Evolutionary conservation across 2,888 invertebrate species (phyloP), one percentile per base, ranked within the genome.

Genomic region (Drosophila nigricruria): DNA sequence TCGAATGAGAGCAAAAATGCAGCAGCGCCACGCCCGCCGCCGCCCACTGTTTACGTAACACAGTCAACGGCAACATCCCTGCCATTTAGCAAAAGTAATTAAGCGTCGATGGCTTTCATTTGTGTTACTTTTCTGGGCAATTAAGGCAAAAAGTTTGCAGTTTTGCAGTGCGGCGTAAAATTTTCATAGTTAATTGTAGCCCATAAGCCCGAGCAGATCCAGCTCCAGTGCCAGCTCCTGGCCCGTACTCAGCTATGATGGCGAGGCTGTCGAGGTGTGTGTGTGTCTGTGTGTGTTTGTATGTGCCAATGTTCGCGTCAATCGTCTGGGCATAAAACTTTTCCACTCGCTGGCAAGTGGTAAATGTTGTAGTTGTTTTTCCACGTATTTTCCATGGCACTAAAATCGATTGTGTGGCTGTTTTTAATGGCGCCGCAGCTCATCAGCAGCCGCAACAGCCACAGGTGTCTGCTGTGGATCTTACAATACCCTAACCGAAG

Each of bases 61-160:
- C 78, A 70, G 66, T 66, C 53, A 53, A 61, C 64, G 60, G 69
- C 66, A 68, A 79, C 56, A 82, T 76, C 70, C 68, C 54, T 76
- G 79, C 73, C 84, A 89, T 84, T 84, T 87, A 85, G 89, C 70
- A 89, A 84, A 84, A 89, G 84, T 84, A 84, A 84, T 84, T 84
- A 84, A 89, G 84, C 89, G 82, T 87, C 84, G 89, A 84, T 89
- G 89, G 89, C 88, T 88, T 84, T 87, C 89, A 89, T 84, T 83
- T 84, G 84, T 84, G 89, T 84, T 89, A 85, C 89, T 84, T 87
- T 84, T 84, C 89, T 89, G 89, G 89, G 88, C 89, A 84, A 84
- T 84, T 84, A 89, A 79, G 85, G 84, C 78, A 63, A 49, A 88
- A 88, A 86, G 86, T 77, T 77, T 77, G 70, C 77, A 79, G 56